Evolutionary conservation across 2,888 invertebrate species (phyloP).

Genomic region (Blera fallax): DNA sequence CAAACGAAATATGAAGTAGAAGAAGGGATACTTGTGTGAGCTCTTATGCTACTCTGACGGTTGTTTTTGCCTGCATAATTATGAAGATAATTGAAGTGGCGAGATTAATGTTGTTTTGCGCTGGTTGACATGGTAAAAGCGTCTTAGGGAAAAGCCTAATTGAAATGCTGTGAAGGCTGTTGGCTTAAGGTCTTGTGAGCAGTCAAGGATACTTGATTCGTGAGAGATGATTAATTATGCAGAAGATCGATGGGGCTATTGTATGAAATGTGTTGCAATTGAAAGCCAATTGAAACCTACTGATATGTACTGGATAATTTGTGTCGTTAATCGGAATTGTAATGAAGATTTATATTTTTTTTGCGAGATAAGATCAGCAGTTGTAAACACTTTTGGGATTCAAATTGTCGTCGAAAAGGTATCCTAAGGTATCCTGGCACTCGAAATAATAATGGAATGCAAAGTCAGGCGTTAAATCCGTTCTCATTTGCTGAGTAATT

Average conservation of each 20-base stretch:
- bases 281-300: background rate
- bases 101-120: background rate
- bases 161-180: background rate
- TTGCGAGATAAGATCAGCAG: background rate
- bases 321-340: background rate
- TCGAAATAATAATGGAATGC: no score
- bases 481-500: no score
- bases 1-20: background rate
- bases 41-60: background rate
- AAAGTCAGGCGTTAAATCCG: no score
- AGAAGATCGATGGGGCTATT: background rate
- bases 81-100: background rate
- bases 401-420: no score
- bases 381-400: background rate
- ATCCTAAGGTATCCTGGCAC: no score
- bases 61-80: background rate
- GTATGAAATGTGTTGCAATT: background rate
- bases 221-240: constrained; percentile 16
- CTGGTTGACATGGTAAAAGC: background rate
- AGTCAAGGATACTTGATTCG: background rate
- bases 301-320: no score
- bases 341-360: background rate
- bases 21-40: background rate
- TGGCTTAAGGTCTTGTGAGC: background rate
- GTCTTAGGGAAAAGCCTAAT: background rate